phyloP scores from a whole-genome alignment of 2,888 invertebrate genomes.

The Ectemnius cavifrons region DNA sequence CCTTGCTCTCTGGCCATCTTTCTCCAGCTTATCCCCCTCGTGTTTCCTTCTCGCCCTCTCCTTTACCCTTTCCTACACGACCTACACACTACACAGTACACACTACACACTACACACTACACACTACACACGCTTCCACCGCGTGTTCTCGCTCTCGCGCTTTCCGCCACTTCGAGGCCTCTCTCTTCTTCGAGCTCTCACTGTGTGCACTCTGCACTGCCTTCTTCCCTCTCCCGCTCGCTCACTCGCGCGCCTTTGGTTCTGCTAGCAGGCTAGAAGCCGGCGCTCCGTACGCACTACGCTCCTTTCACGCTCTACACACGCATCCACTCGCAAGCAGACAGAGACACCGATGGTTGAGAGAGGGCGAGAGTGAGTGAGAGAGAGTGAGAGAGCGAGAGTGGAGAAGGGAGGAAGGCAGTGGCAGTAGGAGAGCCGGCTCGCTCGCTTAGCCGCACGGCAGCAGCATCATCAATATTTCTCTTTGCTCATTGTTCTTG shows the following conservation, averaged over 20 bases:
- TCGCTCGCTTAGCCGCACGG: constrained; percentile 59
- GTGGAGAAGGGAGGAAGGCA: background rate
- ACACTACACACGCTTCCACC: too few species aligned
- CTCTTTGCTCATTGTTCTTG: constrained; percentile 79
- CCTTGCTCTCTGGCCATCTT: background rate
- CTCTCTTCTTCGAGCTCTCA: constrained; percentile 12
- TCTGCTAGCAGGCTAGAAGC: background rate
- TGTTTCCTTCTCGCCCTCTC: constrained; percentile 1
- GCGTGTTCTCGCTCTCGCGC: background rate
- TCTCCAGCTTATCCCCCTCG: background rate
- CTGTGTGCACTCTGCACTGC: constrained; percentile 37
- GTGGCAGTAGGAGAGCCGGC: constrained; percentile 6
- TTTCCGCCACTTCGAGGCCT: constrained; percentile 7
- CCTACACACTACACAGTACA: too few species aligned
- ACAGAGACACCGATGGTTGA: background rate
- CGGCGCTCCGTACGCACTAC: constrained; percentile 51
- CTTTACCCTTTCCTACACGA: too few species aligned
- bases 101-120: too few species aligned
- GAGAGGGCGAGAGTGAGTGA: background rate
- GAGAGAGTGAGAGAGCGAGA: background rate
- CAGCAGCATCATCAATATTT: constrained; percentile 80
- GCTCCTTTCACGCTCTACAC: constrained; percentile 56
- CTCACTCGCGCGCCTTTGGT: constrained; percentile 18
- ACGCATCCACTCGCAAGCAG: constrained; percentile 29
- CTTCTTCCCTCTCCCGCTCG: constrained; percentile 24